phyloP scores from a whole-genome alignment of 64 coral and sea anemone genomes.

The Pocillopora verrucosa region DNA sequence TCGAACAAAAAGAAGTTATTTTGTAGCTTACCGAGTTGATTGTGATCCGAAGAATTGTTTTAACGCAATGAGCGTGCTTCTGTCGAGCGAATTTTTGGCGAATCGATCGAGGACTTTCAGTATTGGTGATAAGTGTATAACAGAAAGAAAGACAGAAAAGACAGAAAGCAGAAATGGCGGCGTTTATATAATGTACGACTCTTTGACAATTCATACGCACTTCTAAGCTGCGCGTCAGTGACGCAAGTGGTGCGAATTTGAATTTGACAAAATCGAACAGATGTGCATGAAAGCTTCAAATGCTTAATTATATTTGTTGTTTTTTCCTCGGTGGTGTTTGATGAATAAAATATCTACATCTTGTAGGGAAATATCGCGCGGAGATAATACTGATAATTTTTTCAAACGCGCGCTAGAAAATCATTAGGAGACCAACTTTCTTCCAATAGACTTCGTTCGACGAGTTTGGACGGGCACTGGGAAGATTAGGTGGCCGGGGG shows the following conservation, averaged over 20 bases:
- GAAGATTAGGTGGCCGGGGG: too few relatives aligned
- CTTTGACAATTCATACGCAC: conserved; percentile 18
- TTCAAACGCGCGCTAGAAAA: too few relatives aligned
- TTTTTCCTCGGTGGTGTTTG: neutral
- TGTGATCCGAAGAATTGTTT: neutral
- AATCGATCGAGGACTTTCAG: neutral
- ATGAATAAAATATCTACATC: neutral
- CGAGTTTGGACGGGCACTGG: too few relatives aligned
- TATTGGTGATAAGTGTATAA: neutral
- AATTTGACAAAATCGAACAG: conserved; percentile 45
- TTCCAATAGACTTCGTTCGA: too few relatives aligned
- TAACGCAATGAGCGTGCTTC: neutral
- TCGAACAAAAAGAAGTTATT: too few relatives aligned
- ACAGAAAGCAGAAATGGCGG: neutral
- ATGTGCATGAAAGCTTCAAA: neutral
- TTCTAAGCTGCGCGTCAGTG: neutral
- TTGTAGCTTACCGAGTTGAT: neutral
- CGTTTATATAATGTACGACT: neutral
- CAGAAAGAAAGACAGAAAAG: too few relatives aligned
- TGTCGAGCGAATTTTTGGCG: neutral
- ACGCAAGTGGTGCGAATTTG: conserved; percentile 20
- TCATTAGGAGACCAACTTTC: too few relatives aligned
- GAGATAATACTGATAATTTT: too few relatives aligned
- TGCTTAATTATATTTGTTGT: neutral
- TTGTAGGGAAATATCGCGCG: neutral